Percentiles rank a stretch among this genome's conserved stretches.
Conservation (phyloP, 2,888 invertebrate species). For the Chydorus sphaericus region DNA sequence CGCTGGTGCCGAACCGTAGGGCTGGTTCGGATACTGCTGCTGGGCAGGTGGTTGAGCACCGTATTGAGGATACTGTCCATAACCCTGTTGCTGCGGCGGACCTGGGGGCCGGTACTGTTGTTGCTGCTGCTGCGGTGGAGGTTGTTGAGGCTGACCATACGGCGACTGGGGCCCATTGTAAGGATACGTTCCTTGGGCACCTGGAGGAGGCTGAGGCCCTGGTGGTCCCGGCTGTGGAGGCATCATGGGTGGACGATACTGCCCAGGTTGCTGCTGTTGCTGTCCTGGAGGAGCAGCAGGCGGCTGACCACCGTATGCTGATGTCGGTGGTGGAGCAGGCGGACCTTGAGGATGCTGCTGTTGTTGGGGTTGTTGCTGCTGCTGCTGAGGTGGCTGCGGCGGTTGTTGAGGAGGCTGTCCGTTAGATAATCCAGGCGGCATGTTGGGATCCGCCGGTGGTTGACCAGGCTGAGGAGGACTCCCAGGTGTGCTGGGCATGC, state of each 20-base stretch:
- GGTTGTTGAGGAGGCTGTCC: slow-evolving; percentile 1
- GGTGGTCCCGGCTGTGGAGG: slow-evolving; percentile 18
- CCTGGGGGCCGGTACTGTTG: slow-evolving; percentile 14
- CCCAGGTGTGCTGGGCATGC: slow-evolving; percentile 31
- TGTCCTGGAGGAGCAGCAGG: slow-evolving; percentile 20
- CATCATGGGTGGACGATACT: slow-evolving; percentile 18
- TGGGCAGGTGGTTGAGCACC: slow-evolving; percentile 27
- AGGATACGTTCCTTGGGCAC: slow-evolving; percentile 37
- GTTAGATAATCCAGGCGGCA: slow-evolving; percentile 10
- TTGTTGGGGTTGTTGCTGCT: slow-evolving; percentile 5
- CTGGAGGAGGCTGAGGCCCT: slow-evolving; percentile 42
- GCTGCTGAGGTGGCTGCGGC: slow-evolving; percentile 1
- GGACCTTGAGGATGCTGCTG: slow-evolving; percentile 15
- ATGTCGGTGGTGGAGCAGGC: slow-evolving; percentile 17
- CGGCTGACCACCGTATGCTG: slow-evolving; percentile 20
- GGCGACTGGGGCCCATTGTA: slow-evolving; percentile 40
- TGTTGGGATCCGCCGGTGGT: slow-evolving; percentile 20
- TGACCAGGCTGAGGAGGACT: slow-evolving; percentile 20
- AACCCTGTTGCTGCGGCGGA: slow-evolving; percentile 17
- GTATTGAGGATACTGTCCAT: slow-evolving; percentile 31
- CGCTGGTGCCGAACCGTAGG: slow-evolving; percentile 23
- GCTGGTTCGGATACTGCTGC: slow-evolving; percentile 17
- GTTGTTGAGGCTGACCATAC: slow-evolving; percentile 43
- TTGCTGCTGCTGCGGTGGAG: slow-evolving; percentile 35
- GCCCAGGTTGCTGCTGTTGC: slow-evolving; percentile 22